phyloP scores from a whole-genome alignment of 23 tunicate species.

The Ascidia mentula region DNA sequence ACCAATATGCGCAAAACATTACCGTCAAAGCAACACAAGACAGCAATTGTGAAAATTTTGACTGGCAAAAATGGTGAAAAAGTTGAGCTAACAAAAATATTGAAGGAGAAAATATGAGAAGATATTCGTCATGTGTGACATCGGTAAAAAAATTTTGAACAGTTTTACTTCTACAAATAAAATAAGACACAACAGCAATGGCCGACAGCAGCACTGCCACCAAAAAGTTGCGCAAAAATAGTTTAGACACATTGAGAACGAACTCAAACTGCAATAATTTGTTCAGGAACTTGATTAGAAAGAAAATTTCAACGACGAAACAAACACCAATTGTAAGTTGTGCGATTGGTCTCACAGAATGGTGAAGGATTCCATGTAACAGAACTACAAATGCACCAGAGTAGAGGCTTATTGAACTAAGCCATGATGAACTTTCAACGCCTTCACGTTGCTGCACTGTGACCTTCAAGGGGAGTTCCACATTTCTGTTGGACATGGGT shows the following conservation, averaged over 20 bases:
- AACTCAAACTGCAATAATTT: not conserved
- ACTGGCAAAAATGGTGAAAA: not conserved
- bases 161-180: not conserved
- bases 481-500: not conserved
- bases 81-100: not conserved
- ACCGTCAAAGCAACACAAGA: not conserved
- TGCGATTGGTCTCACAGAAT: conserved; percentile 3
- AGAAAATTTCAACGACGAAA: conserved; percentile 13
- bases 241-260: not conserved
- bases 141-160: not conserved
- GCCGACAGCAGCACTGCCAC: not conserved
- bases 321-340: conserved; percentile 14
- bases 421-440: conserved; percentile 17
- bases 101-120: not conserved
- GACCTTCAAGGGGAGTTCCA: not conserved
- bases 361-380: not conserved
- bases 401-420: not conserved
- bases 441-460: not conserved
- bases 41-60: not conserved
- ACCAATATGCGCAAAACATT: not conserved
- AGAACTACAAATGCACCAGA: conserved; percentile 7
- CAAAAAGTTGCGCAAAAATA: not conserved
- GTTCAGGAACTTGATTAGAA: not conserved
- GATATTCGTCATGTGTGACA: not conserved
- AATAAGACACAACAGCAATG: not conserved